Conservation (phyloP, 2,113 vertebrate species). For the Bambusicola thoracicus region DNA sequence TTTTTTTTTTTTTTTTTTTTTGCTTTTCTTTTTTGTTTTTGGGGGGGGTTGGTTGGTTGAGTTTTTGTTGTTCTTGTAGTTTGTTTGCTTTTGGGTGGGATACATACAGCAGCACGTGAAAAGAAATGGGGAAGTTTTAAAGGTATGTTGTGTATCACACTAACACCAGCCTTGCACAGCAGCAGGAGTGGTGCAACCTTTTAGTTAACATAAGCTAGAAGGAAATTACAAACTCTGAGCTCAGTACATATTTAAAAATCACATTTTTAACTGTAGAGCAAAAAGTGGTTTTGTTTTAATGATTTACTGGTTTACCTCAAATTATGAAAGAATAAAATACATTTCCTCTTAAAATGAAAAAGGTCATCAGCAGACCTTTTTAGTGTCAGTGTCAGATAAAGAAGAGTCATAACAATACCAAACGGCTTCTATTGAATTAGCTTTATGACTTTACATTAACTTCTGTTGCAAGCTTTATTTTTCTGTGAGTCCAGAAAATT, state of each 20-base stretch:
- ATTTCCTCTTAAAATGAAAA: conserved; percentile 21
- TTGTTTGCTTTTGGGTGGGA: neutral
- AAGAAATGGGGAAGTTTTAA: neutral
- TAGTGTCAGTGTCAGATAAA: neutral
- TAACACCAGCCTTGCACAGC: neutral
- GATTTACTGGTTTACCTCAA: conserved; percentile 54
- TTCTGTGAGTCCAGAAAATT: neutral
- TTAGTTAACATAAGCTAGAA: conserved; percentile 2
- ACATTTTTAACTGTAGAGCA: conserved; percentile 31
- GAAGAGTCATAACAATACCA: neutral
- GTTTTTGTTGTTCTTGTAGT: neutral
- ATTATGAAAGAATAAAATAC: conserved; percentile 32
- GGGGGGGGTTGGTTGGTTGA: neutral
- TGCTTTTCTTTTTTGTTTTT: neutral
- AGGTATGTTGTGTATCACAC: neutral
- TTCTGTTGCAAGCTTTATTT: neutral
- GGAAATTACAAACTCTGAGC: neutral
- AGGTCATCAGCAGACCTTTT: neutral
- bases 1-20: too few relatives aligned
- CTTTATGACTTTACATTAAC: neutral
- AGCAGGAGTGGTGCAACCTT: neutral
- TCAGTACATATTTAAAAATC: conserved; percentile 32
- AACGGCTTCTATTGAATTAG: neutral
- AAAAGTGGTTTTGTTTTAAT: conserved; percentile 42
- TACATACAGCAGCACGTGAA: conserved; percentile 1